Percentiles rank a stretch among this genome's conserved stretches.
phyloP scores from a whole-genome alignment of 1,140 invertebrate species.

The Apis dorsata region DNA sequence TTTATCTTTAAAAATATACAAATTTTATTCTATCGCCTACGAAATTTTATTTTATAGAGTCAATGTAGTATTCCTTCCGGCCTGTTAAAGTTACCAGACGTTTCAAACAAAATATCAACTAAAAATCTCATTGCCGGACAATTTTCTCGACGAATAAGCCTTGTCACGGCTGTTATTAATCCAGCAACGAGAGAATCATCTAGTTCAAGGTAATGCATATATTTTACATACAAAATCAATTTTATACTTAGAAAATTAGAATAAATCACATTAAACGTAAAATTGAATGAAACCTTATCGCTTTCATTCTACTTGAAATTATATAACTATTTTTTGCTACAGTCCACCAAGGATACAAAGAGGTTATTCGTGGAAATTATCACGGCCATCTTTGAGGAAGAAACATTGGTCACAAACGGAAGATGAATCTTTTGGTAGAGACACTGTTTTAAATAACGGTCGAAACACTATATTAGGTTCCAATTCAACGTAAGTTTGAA shows the following conservation, averaged over 20 bases:
- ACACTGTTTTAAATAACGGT: conserved; percentile 84
- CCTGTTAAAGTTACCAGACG: conserved; percentile 75
- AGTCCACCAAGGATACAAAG: conserved; percentile 81
- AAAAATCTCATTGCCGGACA: conserved; percentile 75
- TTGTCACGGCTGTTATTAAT: conserved; percentile 71
- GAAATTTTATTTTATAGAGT: conserved; percentile 67
- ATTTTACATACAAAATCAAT: fast-evolving
- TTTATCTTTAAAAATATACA: too few relatives aligned
- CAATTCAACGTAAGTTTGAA: conserved; percentile 71
- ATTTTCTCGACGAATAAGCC: conserved; percentile 73
- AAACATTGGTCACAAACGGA: conserved; percentile 80
- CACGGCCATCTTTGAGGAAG: conserved; percentile 83
- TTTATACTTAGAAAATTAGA: background rate
- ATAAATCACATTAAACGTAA: background rate
- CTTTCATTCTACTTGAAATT: background rate
- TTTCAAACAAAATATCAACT: conserved; percentile 74
- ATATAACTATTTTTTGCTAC: background rate
- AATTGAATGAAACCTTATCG: background rate
- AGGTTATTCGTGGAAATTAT: conserved; percentile 86
- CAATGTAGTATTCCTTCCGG: conserved; percentile 77
- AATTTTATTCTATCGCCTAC: background rate
- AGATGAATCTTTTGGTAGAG: conserved; percentile 75
- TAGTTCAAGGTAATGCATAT: conserved; percentile 68
- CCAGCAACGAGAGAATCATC: conserved; percentile 72
- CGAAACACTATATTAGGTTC: conserved; percentile 69